Conservation (phyloP, 2,113 vertebrate species). For the Xiphias gladius region DNA sequence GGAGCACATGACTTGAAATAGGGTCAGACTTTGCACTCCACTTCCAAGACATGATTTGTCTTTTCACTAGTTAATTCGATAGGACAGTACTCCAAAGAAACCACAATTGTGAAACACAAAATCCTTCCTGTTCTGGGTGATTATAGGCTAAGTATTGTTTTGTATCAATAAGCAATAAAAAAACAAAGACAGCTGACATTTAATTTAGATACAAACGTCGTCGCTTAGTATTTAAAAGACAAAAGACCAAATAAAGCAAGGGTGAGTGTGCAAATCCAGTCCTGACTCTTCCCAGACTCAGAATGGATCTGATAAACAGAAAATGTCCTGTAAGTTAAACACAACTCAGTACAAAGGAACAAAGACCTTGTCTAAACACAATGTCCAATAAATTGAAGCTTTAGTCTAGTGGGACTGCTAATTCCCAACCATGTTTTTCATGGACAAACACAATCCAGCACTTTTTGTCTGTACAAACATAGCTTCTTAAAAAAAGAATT, state of each 20-base stretch:
- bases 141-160: background rate
- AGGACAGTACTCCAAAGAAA: background rate
- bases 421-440: conserved; percentile 62
- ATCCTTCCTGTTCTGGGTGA: background rate
- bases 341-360: conserved; percentile 35
- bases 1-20: background rate
- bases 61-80: background rate
- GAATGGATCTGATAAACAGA: conserved; percentile 60
- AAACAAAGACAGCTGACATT: background rate
- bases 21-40: background rate
- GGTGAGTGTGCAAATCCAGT: conserved; percentile 2
- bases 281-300: conserved; percentile 4
- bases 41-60: background rate
- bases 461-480: conserved; percentile 57
- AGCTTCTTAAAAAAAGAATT: conserved; percentile 21
- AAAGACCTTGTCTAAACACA: conserved; percentile 68
- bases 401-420: conserved; percentile 41
- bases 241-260: conserved; percentile 10
- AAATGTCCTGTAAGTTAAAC: conserved; percentile 56
- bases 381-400: conserved; percentile 66
- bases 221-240: conserved; percentile 8
- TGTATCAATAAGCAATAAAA: conserved; percentile 19
- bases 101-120: background rate
- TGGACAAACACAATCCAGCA: conserved; percentile 26
- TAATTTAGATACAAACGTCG: conserved; percentile 28